These are phyloP conservation scores for Misgurnus mizolepis DNA, from an alignment of 2,113 vertebrate genomes.

Conservation along the genomic window DNA sequence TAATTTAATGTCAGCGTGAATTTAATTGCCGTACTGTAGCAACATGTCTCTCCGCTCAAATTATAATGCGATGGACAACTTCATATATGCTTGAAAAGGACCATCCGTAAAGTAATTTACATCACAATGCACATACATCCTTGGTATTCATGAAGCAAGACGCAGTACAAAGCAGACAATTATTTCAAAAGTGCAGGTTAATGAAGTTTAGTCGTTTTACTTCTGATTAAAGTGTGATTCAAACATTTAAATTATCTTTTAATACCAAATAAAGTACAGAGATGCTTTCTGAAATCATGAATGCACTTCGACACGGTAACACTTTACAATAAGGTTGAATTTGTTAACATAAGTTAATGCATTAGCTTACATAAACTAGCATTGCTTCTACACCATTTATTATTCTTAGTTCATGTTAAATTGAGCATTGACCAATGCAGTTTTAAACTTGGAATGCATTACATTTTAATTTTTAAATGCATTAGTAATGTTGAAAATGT, in stretches of 20 bases:
- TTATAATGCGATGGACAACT: neutral
- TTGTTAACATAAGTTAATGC: too few relatives aligned
- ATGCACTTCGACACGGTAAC: too few relatives aligned
- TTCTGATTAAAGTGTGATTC: neutral
- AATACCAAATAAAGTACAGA: neutral
- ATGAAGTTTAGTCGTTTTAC: too few relatives aligned
- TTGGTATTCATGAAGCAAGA: neutral
- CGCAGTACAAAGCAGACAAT: neutral
- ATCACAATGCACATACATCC: neutral
- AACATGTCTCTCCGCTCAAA: conserved; percentile 12
- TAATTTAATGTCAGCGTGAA: conserved; percentile 39
- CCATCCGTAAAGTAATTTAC: neutral
- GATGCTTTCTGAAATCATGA: neutral
- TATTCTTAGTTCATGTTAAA: too few relatives aligned
- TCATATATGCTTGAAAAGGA: conserved; percentile 12
- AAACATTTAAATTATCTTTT: neutral
- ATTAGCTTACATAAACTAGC: too few relatives aligned
- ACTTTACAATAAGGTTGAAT: too few relatives aligned
- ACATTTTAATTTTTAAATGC: too few relatives aligned
- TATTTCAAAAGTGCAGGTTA: neutral
- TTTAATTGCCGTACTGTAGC: conserved; percentile 49
- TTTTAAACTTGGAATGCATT: too few relatives aligned
- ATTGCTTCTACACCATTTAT: too few relatives aligned
- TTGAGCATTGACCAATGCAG: too few relatives aligned
- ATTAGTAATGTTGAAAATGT: too few relatives aligned